Evolutionary conservation across 2,888 invertebrate species (phyloP).

Genomic region (Leptodirus hochenwartii): DNA sequence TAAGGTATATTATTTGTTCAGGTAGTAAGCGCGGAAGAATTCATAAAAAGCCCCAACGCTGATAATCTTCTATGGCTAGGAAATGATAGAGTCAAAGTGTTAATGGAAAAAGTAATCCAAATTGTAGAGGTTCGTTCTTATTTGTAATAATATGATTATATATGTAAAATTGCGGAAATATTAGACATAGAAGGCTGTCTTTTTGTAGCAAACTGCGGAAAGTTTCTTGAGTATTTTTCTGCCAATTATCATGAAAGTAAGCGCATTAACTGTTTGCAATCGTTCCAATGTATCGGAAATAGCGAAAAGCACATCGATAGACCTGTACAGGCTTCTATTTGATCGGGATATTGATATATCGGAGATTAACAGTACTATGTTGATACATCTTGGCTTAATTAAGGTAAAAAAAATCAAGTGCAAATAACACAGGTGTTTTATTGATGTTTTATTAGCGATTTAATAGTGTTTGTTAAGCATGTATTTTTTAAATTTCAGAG

Average conservation of each 20-base stretch:
- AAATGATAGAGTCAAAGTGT: constrained; percentile 20
- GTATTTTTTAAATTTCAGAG: constrained; percentile 29
- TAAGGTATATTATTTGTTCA: constrained; percentile 8
- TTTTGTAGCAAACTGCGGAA: constrained; percentile 16
- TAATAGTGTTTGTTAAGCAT: constrained; percentile 2
- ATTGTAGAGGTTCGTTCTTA: constrained; percentile 5
- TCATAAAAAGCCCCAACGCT: constrained; percentile 28
- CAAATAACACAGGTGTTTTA: too few relatives aligned
- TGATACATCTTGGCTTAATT: constrained; percentile 47
- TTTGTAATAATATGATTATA: constrained; percentile 4
- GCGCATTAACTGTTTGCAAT: too few relatives aligned
- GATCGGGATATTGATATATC: constrained; percentile 31
- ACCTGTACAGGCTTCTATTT: constrained; percentile 34
- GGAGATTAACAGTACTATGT: constrained; percentile 40
- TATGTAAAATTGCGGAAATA: constrained; percentile 1
- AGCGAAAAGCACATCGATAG: constrained; percentile 32
- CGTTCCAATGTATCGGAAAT: constrained; percentile 35
- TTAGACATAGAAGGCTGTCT: constrained; percentile 7
- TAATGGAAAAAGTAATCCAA: constrained; percentile 17
- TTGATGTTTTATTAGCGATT: background rate
- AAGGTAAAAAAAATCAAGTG: constrained; percentile 52
- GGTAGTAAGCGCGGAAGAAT: constrained; percentile 25
- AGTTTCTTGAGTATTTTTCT: constrained; percentile 24
- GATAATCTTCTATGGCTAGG: constrained; percentile 31
- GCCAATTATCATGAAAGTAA: constrained; percentile 33